phyloP scores from a whole-genome alignment of 2,888 invertebrate species.

The Drosophila conformis region DNA sequence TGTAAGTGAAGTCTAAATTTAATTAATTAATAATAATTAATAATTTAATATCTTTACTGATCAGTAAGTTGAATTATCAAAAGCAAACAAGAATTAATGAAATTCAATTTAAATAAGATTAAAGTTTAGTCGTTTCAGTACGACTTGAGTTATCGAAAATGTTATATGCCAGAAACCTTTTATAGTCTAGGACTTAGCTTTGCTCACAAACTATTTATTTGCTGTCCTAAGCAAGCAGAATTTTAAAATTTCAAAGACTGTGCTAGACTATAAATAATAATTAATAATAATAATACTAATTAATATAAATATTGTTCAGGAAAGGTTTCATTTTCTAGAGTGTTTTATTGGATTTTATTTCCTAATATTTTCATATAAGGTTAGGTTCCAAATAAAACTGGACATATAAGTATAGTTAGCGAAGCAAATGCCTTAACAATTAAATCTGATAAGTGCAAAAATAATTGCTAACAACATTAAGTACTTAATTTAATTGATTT shows the following conservation, averaged over 20 bases:
- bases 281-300: background rate
- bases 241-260: background rate
- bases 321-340: fast-evolving
- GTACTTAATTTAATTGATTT: background rate
- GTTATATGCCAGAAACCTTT: too few relatives aligned
- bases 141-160: fast-evolving
- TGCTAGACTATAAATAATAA: background rate
- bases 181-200: too few relatives aligned
- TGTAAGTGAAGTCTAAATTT: background rate
- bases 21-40: too few relatives aligned
- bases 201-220: background rate
- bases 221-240: fast-evolving
- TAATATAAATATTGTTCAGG: background rate
- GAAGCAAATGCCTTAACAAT: fast-evolving
- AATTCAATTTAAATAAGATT: background rate
- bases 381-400: background rate
- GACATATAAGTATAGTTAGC: background rate
- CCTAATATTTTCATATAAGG: too few relatives aligned
- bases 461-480: background rate
- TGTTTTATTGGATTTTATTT: background rate
- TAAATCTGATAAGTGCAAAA: background rate
- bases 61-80: background rate
- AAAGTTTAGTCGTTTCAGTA: background rate
- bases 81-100: background rate
- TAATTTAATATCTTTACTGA: background rate